Evolutionary conservation across 2,113 vertebrate species (phyloP).

Genomic region (Chloropsis hardwickii): DNA sequence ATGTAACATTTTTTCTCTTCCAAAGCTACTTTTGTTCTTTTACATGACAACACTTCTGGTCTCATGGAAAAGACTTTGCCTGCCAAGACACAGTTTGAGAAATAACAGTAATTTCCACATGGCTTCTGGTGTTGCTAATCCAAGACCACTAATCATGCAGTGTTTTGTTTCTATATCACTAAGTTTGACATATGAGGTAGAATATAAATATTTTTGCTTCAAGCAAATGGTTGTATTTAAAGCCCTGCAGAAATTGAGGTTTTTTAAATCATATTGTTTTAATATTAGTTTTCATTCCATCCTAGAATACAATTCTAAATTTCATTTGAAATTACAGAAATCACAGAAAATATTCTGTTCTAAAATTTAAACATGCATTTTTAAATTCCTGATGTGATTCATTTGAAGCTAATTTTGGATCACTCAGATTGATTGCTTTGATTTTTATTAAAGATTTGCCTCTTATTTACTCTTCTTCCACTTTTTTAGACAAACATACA

Average conservation of each 20-base stretch:
- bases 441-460: not conserved
- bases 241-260: not conserved
- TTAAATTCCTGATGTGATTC: not conserved
- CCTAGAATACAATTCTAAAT: not conserved
- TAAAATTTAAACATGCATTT: not conserved
- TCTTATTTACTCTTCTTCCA: not conserved
- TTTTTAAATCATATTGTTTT: not conserved
- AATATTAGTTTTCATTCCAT: not conserved
- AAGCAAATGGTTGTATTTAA: not conserved
- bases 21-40: not conserved
- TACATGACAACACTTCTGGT: not conserved
- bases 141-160: not conserved
- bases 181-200: not conserved
- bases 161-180: not conserved
- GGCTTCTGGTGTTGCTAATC: not conserved
- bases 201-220: not conserved
- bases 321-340: not conserved
- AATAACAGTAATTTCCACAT: not conserved
- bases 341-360: not conserved
- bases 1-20: not conserved
- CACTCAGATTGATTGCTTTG: not conserved
- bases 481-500: not conserved
- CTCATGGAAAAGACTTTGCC: not conserved
- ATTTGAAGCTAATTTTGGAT: not conserved
- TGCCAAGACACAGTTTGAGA: not conserved